Evolutionary conservation across 64 coral and sea anemone genomes (phyloP), one percentile per base, ranked within the genome.

Genomic region (Pachyseris speciosa): DNA sequence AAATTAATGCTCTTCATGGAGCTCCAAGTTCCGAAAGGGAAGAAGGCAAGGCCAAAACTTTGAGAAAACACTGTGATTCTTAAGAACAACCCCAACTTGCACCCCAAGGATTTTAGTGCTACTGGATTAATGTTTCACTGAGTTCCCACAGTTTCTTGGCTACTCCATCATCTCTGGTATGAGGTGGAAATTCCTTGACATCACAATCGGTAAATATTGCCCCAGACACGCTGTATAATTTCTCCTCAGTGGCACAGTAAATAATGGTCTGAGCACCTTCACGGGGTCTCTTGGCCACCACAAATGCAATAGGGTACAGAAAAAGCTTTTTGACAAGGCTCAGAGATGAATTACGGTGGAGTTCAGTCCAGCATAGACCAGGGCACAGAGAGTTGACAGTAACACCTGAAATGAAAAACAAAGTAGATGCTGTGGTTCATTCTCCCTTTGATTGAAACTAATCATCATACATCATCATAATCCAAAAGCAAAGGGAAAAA

Each of bases 131-230:
- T 78, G 72, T 64, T 87, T 93, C 97, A 83, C 97, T 95, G 7
- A 95, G 45, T 49, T 99, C 94, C 97, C 97, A 99, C 22, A 99
- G 94, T 83, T 95, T 95, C 29, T 86, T 99, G 7, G 97, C 93
- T 50, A 93, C 83, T 50, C 94, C 97, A 90, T 99, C 97, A 99
- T 99, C 97, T 26, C 48, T 95, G 39, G 93, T 90, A 12, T 93
- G 81, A 4, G 81, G 57, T 25, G 93, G 85, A 28, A 95, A 83
- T 32, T 95, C 94, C 30, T 89, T 73, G 27, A 90, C 64, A 53
- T 32, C 72, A 87, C 97, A 99, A 45, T 95, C 69, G 28, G 34
- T 88, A 84, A 93, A 99, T 30, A 74, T 86, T 60, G 78, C 87
- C 89, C 97, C 97, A 58, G 97, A 95, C 24, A 95, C 81, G 15